These are phyloP conservation scores for Coregonus ussuriensis DNA, from an alignment of 2,797 vertebrate genomes.

Conservation along the genomic window DNA sequence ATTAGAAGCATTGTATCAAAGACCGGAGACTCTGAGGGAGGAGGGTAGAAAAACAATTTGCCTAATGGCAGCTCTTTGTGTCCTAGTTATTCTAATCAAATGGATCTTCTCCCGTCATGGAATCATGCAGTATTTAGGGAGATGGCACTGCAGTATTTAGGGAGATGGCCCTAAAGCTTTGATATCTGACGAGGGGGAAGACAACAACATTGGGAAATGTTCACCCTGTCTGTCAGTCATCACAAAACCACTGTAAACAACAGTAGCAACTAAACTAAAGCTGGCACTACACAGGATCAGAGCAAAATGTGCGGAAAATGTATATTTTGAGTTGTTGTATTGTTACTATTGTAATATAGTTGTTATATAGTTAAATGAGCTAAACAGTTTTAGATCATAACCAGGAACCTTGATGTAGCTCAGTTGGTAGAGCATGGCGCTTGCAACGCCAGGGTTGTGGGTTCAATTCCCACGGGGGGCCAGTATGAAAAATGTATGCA, in stretches of 20 bases:
- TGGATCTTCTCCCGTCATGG: constrained; percentile 20
- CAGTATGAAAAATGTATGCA: too few species aligned
- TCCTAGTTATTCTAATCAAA: constrained; percentile 31
- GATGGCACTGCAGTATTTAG: constrained; percentile 34
- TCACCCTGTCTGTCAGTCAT: constrained; percentile 11
- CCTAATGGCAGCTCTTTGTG: constrained; percentile 23
- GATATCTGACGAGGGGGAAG: constrained; percentile 8
- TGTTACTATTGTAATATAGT: background rate
- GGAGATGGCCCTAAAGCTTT: constrained; percentile 26
- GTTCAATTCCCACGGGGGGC: too few species aligned
- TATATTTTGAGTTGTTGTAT: background rate
- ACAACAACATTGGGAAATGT: constrained; percentile 11
- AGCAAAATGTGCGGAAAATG: constrained; percentile 6
- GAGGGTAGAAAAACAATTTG: constrained; percentile 30
- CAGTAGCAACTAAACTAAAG: background rate
- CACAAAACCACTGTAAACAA: background rate
- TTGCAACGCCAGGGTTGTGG: too few species aligned
- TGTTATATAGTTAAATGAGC: background rate
- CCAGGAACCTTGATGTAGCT: background rate
- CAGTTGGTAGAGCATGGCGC: too few species aligned
- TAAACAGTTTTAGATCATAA: constrained; percentile 15
- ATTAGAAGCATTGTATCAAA: constrained; percentile 51
- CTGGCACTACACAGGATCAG: background rate
- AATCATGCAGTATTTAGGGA: constrained; percentile 32
- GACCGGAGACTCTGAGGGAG: constrained; percentile 27